These are phyloP conservation scores for Pseudomyrmex concolor DNA, from an alignment of 1,140 invertebrate species.

Conservation along the genomic window DNA sequence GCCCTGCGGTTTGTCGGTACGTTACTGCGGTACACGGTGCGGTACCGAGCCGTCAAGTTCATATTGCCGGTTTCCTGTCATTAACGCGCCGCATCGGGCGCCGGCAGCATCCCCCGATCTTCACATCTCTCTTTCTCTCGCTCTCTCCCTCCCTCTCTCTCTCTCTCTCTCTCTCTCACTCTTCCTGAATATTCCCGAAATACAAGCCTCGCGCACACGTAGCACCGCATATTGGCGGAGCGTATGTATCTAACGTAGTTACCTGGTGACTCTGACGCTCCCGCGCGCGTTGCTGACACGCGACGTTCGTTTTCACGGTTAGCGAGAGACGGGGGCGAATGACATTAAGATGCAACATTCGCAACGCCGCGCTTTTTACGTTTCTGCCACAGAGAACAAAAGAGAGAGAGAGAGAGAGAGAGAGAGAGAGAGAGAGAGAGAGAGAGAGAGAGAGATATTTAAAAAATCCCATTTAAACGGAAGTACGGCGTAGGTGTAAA, in stretches of 20 bases:
- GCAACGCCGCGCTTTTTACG: neutral
- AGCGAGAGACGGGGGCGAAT: constrained; percentile 10
- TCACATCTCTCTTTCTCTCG: neutral
- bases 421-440: too few relatives aligned
- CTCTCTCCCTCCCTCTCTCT: too few relatives aligned
- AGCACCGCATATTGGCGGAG: neutral
- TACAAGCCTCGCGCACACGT: constrained; percentile 50
- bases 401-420: too few relatives aligned
- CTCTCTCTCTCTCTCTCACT: neutral
- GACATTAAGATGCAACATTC: constrained; percentile 5
- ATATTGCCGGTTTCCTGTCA: constrained; percentile 85
- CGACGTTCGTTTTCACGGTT: constrained; percentile 46
- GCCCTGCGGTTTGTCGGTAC: constrained; percentile 77
- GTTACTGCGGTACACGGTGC: constrained; percentile 77
- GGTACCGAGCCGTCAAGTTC: constrained; percentile 84
- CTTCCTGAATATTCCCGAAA: constrained; percentile 43
- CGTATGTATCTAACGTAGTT: constrained; percentile 46
- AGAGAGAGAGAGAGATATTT: too few relatives aligned
- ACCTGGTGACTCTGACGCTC: constrained; percentile 49
- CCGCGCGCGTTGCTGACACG: constrained; percentile 32
- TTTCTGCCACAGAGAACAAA: too few relatives aligned
- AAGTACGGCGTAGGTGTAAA: too few relatives aligned
- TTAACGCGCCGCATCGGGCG: constrained; percentile 81
- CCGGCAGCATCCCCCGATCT: constrained; percentile 39
- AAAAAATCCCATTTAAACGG: neutral